A percentile compares a stretch with the other conserved stretches of the same genome.
These are phyloP conservation scores for Trichonephila clavata DNA, from an alignment of 1,140 invertebrate species.

Conservation along the genomic window DNA sequence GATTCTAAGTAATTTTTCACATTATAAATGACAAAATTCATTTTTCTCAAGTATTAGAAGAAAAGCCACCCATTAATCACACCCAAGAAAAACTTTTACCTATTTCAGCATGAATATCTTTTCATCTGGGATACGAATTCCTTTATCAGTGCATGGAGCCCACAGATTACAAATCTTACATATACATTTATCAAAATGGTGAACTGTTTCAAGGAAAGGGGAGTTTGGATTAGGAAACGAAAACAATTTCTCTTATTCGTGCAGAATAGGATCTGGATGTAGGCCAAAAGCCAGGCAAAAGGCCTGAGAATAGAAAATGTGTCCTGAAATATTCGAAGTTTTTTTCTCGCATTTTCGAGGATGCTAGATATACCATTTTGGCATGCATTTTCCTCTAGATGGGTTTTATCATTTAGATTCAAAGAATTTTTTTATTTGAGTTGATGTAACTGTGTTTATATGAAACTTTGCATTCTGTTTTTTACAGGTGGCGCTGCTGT, in stretches of 20 bases:
- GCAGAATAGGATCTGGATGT: background rate
- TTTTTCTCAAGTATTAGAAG: background rate
- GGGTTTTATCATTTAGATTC: background rate
- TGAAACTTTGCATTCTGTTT: background rate
- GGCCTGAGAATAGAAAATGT: background rate
- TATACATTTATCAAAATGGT: background rate
- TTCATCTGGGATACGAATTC: background rate
- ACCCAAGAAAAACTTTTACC: conserved; percentile 4
- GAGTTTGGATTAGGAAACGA: background rate
- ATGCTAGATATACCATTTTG: background rate
- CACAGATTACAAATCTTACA: background rate
- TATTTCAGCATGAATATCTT: background rate
- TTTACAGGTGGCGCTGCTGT: too few species aligned
- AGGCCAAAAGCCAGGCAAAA: background rate
- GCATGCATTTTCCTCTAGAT: background rate
- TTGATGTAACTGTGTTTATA: background rate
- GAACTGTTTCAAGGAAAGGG: background rate
- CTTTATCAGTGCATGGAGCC: background rate
- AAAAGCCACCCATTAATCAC: background rate
- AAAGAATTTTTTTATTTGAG: background rate
- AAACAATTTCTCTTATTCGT: background rate
- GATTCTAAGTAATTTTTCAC: background rate
- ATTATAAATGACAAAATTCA: background rate
- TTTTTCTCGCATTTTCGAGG: background rate
- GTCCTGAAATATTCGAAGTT: background rate